Conservation (phyloP, 2,113 vertebrate genomes). For the Nibea albiflora region DNA sequence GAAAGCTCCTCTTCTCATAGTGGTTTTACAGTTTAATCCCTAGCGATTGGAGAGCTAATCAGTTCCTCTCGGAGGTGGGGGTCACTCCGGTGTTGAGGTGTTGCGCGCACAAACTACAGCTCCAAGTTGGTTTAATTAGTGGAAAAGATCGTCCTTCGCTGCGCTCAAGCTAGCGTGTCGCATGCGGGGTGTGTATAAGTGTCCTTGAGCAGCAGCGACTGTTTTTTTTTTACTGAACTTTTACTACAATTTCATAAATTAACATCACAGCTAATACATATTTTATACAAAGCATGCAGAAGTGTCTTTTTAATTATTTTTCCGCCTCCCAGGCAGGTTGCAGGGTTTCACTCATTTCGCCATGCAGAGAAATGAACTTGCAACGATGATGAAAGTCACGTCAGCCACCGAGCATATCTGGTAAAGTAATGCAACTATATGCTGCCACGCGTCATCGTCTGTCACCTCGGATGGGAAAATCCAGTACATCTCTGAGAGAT, state of each 20-base stretch:
- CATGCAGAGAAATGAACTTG: not conserved
- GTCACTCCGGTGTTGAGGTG: conserved; percentile 35
- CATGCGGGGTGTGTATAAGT: not conserved
- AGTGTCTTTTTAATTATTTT: not conserved
- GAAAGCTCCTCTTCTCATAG: conserved; percentile 19
- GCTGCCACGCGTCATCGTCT: not conserved
- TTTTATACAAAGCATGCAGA: not conserved
- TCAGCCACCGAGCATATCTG: not conserved
- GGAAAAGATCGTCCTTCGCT: not conserved
- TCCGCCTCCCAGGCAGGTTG: not conserved
- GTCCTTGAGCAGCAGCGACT: not conserved
- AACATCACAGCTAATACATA: not conserved
- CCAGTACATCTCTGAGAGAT: not conserved
- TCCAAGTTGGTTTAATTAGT: not conserved
- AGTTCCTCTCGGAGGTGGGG: conserved; percentile 15
- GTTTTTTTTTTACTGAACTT: too few relatives aligned
- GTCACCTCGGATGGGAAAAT: conserved; percentile 1
- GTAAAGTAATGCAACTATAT: not conserved
- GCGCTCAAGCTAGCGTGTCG: conserved; percentile 7
- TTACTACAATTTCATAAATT: too few relatives aligned
- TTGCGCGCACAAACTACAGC: not conserved
- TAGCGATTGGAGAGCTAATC: conserved; percentile 41
- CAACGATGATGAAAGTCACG: conserved; percentile 6
- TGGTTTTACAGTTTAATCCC: conserved; percentile 43
- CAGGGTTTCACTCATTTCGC: not conserved